These are phyloP conservation scores for Dasyprocta punctata DNA, from an alignment of 2,113 vertebrate species.

Conservation along the genomic window DNA sequence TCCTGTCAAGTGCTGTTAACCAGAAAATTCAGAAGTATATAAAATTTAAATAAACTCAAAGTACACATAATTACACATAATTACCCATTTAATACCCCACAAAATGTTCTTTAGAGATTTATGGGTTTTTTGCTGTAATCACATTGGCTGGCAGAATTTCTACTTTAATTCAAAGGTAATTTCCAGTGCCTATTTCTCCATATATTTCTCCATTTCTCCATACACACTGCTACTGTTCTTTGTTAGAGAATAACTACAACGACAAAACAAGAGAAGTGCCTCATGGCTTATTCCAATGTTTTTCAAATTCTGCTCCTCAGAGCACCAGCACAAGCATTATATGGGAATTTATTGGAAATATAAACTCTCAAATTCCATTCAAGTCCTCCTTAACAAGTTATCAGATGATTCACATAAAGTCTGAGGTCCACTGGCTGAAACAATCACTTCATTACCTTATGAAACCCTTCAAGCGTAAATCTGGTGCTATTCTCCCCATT, in stretches of 20 bases:
- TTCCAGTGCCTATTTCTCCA: not conserved
- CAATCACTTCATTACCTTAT: constrained; percentile 1
- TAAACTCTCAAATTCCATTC: not conserved
- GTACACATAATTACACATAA: not conserved
- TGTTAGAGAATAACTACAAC: not conserved
- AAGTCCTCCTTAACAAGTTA: not conserved
- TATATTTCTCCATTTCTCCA: not conserved
- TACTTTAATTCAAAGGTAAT: constrained; percentile 30
- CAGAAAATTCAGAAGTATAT: constrained; percentile 57
- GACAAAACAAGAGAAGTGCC: not conserved
- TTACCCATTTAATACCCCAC: constrained; percentile 20
- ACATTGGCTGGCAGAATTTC: not conserved
- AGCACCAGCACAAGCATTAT: not conserved
- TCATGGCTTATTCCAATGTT: not conserved
- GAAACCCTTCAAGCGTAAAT: not conserved
- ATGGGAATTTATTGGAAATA: not conserved
- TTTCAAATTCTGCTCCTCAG: not conserved
- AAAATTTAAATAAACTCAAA: constrained; percentile 55
- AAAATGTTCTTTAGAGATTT: constrained; percentile 27
- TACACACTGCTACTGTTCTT: not conserved
- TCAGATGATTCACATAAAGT: not conserved
- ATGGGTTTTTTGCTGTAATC: not conserved
- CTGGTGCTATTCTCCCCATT: not conserved
- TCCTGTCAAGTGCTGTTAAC: constrained; percentile 65
- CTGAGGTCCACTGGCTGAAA: constrained; percentile 28